Conservation (phyloP, 2,113 vertebrate genomes). For the Cyanistes caeruleus region DNA sequence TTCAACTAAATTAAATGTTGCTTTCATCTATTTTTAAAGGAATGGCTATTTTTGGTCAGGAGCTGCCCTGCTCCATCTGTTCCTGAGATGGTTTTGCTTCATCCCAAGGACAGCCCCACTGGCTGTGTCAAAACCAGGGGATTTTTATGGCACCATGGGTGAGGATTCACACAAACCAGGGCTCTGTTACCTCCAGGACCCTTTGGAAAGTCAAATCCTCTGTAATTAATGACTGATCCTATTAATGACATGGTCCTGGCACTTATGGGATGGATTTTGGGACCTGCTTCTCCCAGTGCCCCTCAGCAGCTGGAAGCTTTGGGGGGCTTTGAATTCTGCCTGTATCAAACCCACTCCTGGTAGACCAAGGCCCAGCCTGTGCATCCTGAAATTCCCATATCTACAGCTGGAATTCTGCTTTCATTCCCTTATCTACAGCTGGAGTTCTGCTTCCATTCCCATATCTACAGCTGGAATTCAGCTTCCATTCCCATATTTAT, state of each 20-base stretch:
- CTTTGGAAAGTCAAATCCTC: not conserved
- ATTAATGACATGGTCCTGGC: rapidly evolving
- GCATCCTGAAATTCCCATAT: not conserved
- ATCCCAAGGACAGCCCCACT: not conserved
- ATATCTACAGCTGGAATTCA: not conserved
- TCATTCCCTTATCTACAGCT: not conserved
- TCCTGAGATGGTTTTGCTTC: not conserved
- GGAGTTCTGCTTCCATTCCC: too few species aligned
- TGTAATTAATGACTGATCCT: not conserved
- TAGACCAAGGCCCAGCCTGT: not conserved
- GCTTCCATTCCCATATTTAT: too few species aligned
- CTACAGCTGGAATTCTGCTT: not conserved
- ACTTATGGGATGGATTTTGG: not conserved
- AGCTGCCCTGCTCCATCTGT: not conserved
- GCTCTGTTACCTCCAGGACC: not conserved
- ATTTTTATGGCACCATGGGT: not conserved
- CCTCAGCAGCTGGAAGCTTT: not conserved
- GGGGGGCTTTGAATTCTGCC: not conserved
- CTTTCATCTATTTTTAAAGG: constrained; percentile 43
- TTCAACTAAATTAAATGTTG: not conserved
- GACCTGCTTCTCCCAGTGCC: not conserved
- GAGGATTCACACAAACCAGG: not conserved
- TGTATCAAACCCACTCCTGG: not conserved
- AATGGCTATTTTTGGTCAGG: not conserved
- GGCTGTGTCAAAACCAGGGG: not conserved